Percentiles rank a stretch among this genome's conserved stretches.
Evolutionary conservation across 2,113 vertebrate species (phyloP).

Genomic region (Gnathonemus longibarbis): DNA sequence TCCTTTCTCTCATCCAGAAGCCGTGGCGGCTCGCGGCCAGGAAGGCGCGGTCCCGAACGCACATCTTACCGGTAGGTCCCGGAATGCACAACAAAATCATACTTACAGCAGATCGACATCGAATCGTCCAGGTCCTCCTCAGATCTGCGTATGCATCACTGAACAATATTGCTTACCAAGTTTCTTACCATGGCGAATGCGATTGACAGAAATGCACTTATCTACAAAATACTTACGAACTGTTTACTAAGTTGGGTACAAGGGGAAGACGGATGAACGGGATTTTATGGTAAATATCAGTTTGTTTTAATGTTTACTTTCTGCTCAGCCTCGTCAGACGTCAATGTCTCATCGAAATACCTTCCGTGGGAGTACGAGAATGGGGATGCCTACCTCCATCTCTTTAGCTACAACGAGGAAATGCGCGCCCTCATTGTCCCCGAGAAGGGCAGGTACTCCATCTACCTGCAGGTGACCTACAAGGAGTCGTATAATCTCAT

Average conservation of each 20-base stretch:
- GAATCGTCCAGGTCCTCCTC: neutral
- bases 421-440: conserved; percentile 34
- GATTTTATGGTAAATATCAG: neutral
- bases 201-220: neutral
- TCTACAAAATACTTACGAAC: neutral
- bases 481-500: rapidly evolving
- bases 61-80: conserved; percentile 45
- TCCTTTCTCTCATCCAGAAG: conserved; percentile 1
- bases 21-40: rapidly evolving
- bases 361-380: conserved; percentile 17
- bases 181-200: neutral
- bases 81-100: neutral
- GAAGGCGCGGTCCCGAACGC: conserved; percentile 24
- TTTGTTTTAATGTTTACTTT: neutral
- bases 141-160: neutral
- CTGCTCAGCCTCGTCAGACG: neutral
- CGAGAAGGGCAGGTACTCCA: conserved; percentile 32
- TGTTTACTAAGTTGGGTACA: neutral
- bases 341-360: rapidly evolving
- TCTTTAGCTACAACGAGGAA: conserved; percentile 27
- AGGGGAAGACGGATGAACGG: neutral
- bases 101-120: neutral
- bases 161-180: neutral
- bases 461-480: conserved; percentile 55
- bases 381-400: neutral